A percentile compares a stretch with the other conserved stretches of the same genome.
Evolutionary conservation across 2,888 invertebrate species (phyloP).

Genomic region (Clanis bilineata): DNA sequence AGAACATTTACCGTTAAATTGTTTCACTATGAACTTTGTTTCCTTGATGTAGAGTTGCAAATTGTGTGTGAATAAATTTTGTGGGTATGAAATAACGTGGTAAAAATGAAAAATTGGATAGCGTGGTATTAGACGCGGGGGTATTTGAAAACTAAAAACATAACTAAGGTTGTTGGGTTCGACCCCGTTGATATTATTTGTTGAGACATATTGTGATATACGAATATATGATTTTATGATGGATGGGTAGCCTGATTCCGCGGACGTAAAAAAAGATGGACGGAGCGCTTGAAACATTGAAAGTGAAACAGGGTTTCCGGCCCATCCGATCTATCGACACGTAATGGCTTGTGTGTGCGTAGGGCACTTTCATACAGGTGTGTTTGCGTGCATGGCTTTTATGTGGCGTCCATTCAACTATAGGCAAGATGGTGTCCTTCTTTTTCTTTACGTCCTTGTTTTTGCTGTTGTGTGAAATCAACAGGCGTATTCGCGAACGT

Average conservation of each 20-base stretch:
- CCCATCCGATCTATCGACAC: too few species aligned
- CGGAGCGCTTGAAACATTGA: too few species aligned
- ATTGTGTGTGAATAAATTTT: not conserved
- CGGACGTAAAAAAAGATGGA: too few species aligned
- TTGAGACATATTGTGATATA: not conserved
- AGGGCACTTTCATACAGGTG: too few species aligned
- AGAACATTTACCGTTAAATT: conserved; percentile 10
- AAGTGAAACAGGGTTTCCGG: too few species aligned
- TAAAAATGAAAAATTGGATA: conserved; percentile 23
- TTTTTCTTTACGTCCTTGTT: too few species aligned
- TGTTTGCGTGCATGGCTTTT: too few species aligned
- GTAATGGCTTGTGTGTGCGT: too few species aligned
- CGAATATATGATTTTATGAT: not conserved
- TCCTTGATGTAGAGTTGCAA: not conserved
- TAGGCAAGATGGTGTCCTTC: too few species aligned
- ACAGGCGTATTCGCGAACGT: too few species aligned
- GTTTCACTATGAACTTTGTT: conserved; percentile 4
- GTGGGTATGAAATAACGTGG: conserved; percentile 19
- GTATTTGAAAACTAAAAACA: conserved; percentile 16
- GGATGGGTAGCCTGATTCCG: not conserved
- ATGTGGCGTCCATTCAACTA: too few species aligned
- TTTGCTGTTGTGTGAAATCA: too few species aligned
- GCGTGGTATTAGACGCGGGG: conserved; percentile 29
- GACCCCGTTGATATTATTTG: not conserved
- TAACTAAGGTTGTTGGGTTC: conserved; percentile 6